A percentile compares a stretch with the other conserved stretches of the same genome.
These are phyloP conservation scores for Rhizomys pruinosus DNA, from an alignment of 2,113 vertebrate species.

Conservation along the genomic window DNA sequence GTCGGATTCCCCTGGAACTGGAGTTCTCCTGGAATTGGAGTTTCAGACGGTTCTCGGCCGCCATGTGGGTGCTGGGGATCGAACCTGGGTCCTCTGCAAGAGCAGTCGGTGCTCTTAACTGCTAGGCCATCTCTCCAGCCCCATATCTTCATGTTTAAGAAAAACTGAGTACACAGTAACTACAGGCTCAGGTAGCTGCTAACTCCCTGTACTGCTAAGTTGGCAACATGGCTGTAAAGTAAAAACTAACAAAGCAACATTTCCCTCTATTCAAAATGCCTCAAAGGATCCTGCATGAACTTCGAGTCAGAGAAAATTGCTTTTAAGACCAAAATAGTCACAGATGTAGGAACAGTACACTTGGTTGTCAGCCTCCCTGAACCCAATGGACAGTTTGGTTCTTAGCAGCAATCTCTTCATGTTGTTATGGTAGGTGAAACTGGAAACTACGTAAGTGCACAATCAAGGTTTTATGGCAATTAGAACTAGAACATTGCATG, in stretches of 20 bases:
- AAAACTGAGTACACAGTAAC: slow-evolving; percentile 51
- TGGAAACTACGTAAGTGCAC: slow-evolving; percentile 26
- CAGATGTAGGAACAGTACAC: neutral
- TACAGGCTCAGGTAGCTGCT: neutral
- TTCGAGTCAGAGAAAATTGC: slow-evolving; percentile 41
- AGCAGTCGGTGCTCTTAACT: too few relatives aligned
- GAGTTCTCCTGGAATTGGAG: too few relatives aligned
- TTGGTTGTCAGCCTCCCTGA: neutral
- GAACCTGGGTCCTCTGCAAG: too few relatives aligned
- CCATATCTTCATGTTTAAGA: slow-evolving; percentile 40
- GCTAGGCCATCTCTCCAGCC: too few relatives aligned
- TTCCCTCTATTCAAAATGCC: slow-evolving; percentile 55
- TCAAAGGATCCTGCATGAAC: neutral
- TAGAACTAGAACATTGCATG: neutral
- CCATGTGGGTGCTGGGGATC: too few relatives aligned
- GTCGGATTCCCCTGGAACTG: too few relatives aligned
- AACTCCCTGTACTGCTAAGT: neutral
- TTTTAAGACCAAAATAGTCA: slow-evolving; percentile 50
- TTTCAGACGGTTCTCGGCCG: too few relatives aligned
- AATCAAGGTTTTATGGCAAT: slow-evolving; percentile 10
- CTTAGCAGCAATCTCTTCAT: neutral
- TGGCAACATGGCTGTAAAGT: slow-evolving; percentile 33
- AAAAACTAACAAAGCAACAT: slow-evolving; percentile 56
- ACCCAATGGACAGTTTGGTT: slow-evolving; percentile 5
- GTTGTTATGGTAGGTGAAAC: slow-evolving; percentile 40